Evolutionary conservation across 2,888 invertebrate species (phyloP), one percentile per base, ranked within the genome.

Genomic region (Clunio marinus): DNA sequence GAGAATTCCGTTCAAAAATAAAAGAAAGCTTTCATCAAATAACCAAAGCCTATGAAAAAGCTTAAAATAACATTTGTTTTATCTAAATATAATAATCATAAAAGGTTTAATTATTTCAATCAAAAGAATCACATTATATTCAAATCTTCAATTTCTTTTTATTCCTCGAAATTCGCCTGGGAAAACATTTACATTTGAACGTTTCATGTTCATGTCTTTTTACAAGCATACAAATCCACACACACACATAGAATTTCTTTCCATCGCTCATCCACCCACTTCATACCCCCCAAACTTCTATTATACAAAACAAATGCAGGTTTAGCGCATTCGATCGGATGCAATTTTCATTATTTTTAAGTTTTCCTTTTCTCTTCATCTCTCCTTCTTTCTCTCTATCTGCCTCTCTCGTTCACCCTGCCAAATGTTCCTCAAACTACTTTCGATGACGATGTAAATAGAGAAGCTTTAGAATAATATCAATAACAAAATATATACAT

Each of bases 261-360:
- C 15, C 41, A 15, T 15, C 41, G 15, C 41, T 15, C 41, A 32
- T 10, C 32, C 32, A 10, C 32, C 32, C 32, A 32, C 32, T 10
- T 32, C 10, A 10, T 8, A 32, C 5, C 32, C 32, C 41, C n/a
- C n/a, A n/a, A 41, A 41, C 41, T 41, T 41, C 41, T 15, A 41
- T 41, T 41, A 41, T 41, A 41, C 41, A 15, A 41, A 41, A 41
- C 41, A 41, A 41, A 41, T 41, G 41, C 41, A 41, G 41, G n/a
- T 41, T 41, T 41, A 41, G 41, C 41, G 41, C 41, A 32, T 41
- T 41, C 41, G 41, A 41, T 41, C 41, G 41, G 41, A 41, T 41
- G 41, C 41, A 41, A 41, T 41, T 41, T 41, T 41, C 41, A 41
- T 41, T 41, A 41, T 41, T 41, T 41, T 41, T n/a, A n/a, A 41